Percentiles rank a stretch among this genome's conserved stretches.
These are phyloP conservation scores for Pseudomyrmex cubaensis DNA, from an alignment of 1,140 invertebrate genomes.

Conservation along the genomic window DNA sequence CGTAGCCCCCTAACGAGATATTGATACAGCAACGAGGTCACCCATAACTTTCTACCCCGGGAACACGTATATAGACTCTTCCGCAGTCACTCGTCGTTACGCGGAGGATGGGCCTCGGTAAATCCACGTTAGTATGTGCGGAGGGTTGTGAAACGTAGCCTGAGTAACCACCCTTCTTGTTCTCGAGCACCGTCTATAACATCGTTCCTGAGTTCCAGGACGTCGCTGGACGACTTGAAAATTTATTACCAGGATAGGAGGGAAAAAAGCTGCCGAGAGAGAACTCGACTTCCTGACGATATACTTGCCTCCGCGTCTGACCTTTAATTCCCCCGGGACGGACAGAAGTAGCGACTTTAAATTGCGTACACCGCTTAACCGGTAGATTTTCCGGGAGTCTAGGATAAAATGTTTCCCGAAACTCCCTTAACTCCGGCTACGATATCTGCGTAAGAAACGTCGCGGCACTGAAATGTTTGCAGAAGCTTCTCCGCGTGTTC, in stretches of 20 bases:
- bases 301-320: slow-evolving; percentile 44
- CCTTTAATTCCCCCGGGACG: slow-evolving; percentile 48
- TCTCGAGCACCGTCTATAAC: slow-evolving; percentile 75
- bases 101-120: slow-evolving; percentile 69
- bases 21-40: slow-evolving; percentile 70
- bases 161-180: slow-evolving; percentile 75
- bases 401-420: slow-evolving; percentile 46
- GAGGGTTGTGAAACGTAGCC: slow-evolving; percentile 68
- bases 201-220: slow-evolving; percentile 73
- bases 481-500: not conserved
- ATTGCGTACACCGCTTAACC: slow-evolving; percentile 57
- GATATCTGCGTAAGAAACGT: slow-evolving; percentile 9
- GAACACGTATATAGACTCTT: slow-evolving; percentile 63
- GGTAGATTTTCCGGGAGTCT: slow-evolving; percentile 45
- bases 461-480: not conserved
- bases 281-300: slow-evolving; percentile 47
- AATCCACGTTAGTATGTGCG: slow-evolving; percentile 77
- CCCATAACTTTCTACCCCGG: slow-evolving; percentile 61
- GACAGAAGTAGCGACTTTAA: slow-evolving; percentile 46
- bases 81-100: slow-evolving; percentile 72
- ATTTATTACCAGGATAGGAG: slow-evolving; percentile 71
- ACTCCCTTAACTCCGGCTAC: slow-evolving; percentile 19
- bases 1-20: slow-evolving; percentile 75
- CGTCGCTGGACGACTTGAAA: slow-evolving; percentile 70
- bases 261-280: slow-evolving; percentile 58